Base-by-base conservation (phyloP, 2,113 vertebrate species). In the Naja naja region DNA sequence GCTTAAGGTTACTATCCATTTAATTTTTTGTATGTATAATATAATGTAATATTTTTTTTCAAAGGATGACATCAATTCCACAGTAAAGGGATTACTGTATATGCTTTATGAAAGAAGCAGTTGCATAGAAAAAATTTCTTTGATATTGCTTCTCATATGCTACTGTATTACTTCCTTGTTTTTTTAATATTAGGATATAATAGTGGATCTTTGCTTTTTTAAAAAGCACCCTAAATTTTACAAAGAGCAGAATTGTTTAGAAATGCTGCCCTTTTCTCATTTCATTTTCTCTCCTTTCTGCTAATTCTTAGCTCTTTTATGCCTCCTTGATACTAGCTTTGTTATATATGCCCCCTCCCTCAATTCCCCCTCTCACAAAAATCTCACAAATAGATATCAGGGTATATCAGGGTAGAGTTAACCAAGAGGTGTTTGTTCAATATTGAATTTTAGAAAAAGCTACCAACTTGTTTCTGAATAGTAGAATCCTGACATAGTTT, bases 1-100 rank as follows among this genome's bases (percentile, higher is more conserved):
- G 39, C 47, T 43, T 91, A 1, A 10, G 85, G 94, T 94, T 91
- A n/a, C 89, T 91, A 91, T 81, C 85, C 93, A 93, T 91, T 27
- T 89, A 91, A 93, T 91, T 89, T 95, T 96, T 96, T 49, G 89
- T 94, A 69, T 69, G 64, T 69, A 81, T 11, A 87, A 89, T 0
- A 86, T 9, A 87, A 88, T 91, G 43, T 49, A 60, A 90, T 56
- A 9, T 89, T 94, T 89, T 94, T 90, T 74, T 94, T 56, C 93
- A 94, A 95, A 93, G 91, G 55, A 45, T 91, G 93, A 92, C 88
- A 43, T 93, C 7, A 93, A 91, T 95, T 69, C 95, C 93, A 93
- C 85, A 92, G 12, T 18, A 12, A 92, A 53, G 53, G 52, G 49
- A 93, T 85, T 58, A 52, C 89, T 56, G 27, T 93, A 81, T 91